Percentiles rank a stretch among this genome's conserved stretches.
Evolutionary conservation across 1,140 invertebrate genomes (phyloP).

Genomic region (Coelopa frigida): DNA sequence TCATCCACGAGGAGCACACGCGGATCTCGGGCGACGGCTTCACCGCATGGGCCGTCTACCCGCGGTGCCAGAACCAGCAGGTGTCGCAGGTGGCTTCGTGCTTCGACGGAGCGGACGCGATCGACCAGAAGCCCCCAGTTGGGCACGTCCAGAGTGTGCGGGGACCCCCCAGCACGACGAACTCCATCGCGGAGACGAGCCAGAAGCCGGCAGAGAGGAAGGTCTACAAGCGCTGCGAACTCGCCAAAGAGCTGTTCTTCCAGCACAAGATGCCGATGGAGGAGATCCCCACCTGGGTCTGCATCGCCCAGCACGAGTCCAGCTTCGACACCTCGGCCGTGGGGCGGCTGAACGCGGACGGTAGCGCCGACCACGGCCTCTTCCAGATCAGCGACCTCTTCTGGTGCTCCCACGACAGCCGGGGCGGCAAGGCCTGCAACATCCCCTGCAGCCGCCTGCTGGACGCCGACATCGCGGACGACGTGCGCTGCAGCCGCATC

Average conservation of each 20-base stretch:
- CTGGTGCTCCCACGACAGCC: constrained; percentile 56
- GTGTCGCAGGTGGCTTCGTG: not conserved
- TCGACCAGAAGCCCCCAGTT: not conserved
- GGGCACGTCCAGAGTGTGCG: not conserved
- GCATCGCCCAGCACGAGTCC: constrained; percentile 62
- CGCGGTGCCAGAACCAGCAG: constrained; percentile 27
- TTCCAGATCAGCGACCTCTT: constrained; percentile 62
- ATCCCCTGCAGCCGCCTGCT: constrained; percentile 51
- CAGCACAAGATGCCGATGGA: constrained; percentile 48
- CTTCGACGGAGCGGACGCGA: not conserved
- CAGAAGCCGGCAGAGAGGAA: constrained; percentile 7
- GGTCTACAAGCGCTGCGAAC: constrained; percentile 56
- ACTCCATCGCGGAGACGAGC: too few species aligned
- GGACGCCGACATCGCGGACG: constrained; percentile 62
- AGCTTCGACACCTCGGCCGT: constrained; percentile 56
- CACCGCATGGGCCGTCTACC: constrained; percentile 60
- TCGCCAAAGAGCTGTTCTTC: constrained; percentile 52
- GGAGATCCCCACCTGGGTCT: constrained; percentile 60
- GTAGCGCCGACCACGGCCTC: constrained; percentile 60
- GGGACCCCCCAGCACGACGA: not conserved
- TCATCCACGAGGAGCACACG: constrained; percentile 56
- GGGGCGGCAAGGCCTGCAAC: constrained; percentile 53
- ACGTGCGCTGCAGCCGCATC: constrained; percentile 55
- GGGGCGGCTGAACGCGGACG: constrained; percentile 49
- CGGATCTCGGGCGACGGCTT: constrained; percentile 60